Percentiles rank a stretch among this genome's conserved stretches.
Conservation (phyloP, 2,797 vertebrate genomes). For the Melanogrammus aeglefinus region DNA sequence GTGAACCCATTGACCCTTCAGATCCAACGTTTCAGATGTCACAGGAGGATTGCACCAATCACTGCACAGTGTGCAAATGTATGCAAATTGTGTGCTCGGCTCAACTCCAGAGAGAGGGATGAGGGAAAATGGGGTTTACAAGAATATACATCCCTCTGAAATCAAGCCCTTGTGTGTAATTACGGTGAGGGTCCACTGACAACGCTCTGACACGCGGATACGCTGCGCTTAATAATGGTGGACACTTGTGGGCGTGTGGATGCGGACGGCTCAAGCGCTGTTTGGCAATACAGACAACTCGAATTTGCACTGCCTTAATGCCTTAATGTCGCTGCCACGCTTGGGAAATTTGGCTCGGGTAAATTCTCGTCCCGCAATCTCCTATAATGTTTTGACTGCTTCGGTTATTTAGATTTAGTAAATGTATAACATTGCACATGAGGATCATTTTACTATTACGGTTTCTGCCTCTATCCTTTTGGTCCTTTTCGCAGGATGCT, state of each 20-base stretch:
- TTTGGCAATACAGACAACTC: neutral
- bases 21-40: neutral
- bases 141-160: neutral
- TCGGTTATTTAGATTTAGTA: neutral
- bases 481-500: neutral
- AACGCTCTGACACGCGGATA: neutral
- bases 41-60: neutral
- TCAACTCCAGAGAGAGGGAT: neutral
- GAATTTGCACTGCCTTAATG: neutral
- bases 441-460: neutral
- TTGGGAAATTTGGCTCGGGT: neutral
- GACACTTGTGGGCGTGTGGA: neutral
- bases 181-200: neutral
- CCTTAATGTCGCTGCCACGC: neutral
- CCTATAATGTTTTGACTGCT: neutral
- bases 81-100: neutral
- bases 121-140: neutral
- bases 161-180: neutral
- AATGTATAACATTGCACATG: neutral
- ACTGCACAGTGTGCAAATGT: neutral
- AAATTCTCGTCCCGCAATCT: neutral
- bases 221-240: neutral
- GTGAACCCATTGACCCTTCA: neutral
- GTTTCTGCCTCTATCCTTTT: neutral
- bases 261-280: neutral